Conservation (phyloP, 2,888 invertebrate species). For the Calameuta filiformis region DNA sequence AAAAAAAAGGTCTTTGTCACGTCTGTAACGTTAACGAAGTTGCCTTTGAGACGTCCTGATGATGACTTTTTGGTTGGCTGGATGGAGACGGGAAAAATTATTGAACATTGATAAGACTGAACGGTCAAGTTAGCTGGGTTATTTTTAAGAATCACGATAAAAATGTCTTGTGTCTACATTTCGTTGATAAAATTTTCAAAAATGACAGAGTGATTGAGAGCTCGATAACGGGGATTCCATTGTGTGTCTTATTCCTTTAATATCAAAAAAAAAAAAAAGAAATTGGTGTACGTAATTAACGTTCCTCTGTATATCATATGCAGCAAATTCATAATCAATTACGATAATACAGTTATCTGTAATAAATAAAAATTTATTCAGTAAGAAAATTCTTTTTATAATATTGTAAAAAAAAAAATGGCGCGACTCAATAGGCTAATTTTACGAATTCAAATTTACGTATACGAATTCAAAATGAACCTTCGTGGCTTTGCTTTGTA, state of each 20-base stretch:
- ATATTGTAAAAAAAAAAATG: not conserved
- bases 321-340: not conserved
- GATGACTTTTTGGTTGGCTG: not conserved
- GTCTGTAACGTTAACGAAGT: not conserved
- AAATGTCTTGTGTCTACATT: not conserved
- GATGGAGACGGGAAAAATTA: not conserved
- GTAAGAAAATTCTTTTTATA: not conserved
- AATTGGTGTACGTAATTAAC: not conserved
- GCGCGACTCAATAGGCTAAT: not conserved
- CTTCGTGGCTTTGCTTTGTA: not conserved
- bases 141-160: not conserved
- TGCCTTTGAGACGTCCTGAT: not conserved
- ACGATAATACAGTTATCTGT: not conserved
- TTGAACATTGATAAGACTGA: not conserved
- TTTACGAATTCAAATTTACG: not conserved
- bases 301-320: not conserved
- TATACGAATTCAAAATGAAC: not conserved
- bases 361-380: not conserved
- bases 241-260: not conserved
- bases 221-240: not conserved
- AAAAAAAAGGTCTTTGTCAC: not conserved
- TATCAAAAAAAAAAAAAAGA: not conserved
- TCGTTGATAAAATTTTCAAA: not conserved
- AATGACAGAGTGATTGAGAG: not conserved
- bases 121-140: not conserved